These are phyloP conservation scores for Tetrao urogallus DNA, from an alignment of 2,113 vertebrate genomes.

Conservation along the genomic window DNA sequence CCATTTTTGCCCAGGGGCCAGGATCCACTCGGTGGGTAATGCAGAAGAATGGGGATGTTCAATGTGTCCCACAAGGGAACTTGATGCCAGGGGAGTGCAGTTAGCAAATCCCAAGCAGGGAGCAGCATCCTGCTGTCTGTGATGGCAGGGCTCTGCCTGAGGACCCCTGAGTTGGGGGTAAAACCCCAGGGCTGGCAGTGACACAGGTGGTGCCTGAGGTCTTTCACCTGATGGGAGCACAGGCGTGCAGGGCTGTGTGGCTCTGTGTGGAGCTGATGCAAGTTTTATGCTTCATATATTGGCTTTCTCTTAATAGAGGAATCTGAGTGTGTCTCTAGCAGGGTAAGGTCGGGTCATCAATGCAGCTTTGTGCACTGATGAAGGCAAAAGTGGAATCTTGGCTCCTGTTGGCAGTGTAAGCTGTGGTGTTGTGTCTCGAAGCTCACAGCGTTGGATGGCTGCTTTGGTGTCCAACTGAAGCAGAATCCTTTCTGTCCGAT, in stretches of 20 bases:
- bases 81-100: too few species aligned
- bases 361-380: fast-evolving
- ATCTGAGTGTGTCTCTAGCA: fast-evolving
- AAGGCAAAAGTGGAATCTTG: fast-evolving
- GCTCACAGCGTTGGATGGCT: not conserved
- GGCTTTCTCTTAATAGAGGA: not conserved
- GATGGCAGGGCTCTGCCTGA: fast-evolving
- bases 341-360: too few species aligned
- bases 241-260: too few species aligned
- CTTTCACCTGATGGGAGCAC: not conserved
- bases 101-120: not conserved
- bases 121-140: fast-evolving
- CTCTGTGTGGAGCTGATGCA: fast-evolving
- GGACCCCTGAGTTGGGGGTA: not conserved
- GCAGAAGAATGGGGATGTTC: too few species aligned
- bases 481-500: not conserved
- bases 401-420: fast-evolving
- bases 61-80: too few species aligned
- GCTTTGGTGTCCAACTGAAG: not conserved
- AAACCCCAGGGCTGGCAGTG: not conserved
- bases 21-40: too few species aligned
- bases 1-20: too few species aligned
- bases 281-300: fast-evolving
- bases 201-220: not conserved
- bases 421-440: fast-evolving